phyloP scores from a whole-genome alignment of 2,113 vertebrate genomes.

The Vulpes vulpes region DNA sequence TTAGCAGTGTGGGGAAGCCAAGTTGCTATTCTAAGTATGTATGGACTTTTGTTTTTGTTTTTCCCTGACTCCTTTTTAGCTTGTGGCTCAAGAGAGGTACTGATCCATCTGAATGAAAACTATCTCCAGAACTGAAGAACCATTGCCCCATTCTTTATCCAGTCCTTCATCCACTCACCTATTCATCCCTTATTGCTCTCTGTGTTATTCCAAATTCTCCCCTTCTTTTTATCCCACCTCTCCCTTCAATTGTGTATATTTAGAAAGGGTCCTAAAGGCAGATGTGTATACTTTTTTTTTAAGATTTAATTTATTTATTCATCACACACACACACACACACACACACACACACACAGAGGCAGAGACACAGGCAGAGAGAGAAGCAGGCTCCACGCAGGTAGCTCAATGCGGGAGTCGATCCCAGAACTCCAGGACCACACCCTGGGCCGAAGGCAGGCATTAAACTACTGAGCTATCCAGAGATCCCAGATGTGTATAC shows the following conservation, averaged over 20 bases:
- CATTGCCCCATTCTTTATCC: not conserved
- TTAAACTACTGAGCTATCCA: too few species aligned
- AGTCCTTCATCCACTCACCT: not conserved
- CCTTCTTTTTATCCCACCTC: not conserved
- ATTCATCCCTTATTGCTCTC: rapidly evolving
- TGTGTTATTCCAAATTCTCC: not conserved
- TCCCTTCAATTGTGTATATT: not conserved
- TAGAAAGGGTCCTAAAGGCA: not conserved
- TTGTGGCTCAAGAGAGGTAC: not conserved
- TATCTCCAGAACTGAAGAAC: not conserved
- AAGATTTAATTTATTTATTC: too few species aligned
- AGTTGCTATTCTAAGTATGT: not conserved
- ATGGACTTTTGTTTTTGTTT: not conserved
- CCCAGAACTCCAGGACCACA: too few species aligned
- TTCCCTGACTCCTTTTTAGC: not conserved
- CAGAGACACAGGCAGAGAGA: too few species aligned
- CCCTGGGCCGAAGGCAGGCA: too few species aligned
- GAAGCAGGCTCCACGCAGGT: too few species aligned
- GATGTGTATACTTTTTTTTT: not conserved
- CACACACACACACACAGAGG: rapidly evolving
- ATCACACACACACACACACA: too few species aligned
- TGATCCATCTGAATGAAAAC: not conserved
- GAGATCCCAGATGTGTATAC: too few species aligned
- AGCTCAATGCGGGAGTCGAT: too few species aligned
- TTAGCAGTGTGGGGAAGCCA: not conserved